A percentile compares a stretch with the other conserved stretches of the same genome.
phyloP scores from a whole-genome alignment of 2,888 invertebrate genomes.

The Pachycephus smyrnensis region DNA sequence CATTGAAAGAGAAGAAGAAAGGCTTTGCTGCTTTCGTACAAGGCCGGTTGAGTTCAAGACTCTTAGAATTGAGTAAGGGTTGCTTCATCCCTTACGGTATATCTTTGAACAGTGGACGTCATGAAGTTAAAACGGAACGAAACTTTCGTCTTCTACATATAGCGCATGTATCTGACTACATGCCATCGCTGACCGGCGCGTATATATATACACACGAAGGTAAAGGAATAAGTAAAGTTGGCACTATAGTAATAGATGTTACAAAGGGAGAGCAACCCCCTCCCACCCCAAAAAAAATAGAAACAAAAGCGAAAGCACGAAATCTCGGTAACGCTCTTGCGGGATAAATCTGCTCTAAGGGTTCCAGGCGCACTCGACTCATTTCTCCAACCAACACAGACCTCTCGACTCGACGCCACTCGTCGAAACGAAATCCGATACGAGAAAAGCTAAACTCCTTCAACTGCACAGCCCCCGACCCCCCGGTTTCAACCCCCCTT shows the following conservation, averaged over 20 bases:
- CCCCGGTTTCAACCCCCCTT: constrained; percentile 13
- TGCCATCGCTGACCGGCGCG: not conserved
- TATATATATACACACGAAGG: not conserved
- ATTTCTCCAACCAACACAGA: constrained; percentile 56
- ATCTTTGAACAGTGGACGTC: not conserved
- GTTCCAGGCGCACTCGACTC: constrained; percentile 50
- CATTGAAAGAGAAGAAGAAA: not conserved
- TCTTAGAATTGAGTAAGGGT: not conserved
- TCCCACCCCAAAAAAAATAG: not conserved
- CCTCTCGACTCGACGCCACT: constrained; percentile 57
- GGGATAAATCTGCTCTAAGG: constrained; percentile 36
- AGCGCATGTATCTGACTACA: not conserved
- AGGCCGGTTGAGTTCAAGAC: not conserved
- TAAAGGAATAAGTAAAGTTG: not conserved
- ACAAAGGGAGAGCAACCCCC: not conserved
- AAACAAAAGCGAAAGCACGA: not conserved
- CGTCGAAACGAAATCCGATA: constrained; percentile 62
- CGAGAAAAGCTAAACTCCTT: constrained; percentile 62
- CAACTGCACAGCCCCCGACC: constrained; percentile 53
- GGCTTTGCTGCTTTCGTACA: not conserved
- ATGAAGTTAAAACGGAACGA: not conserved
- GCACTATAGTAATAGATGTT: not conserved
- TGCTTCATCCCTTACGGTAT: not conserved
- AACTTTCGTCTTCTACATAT: not conserved
- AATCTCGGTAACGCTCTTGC: not conserved